Conservation (phyloP, 2,797 vertebrate species). For the Brachyalestes nurse region DNA sequence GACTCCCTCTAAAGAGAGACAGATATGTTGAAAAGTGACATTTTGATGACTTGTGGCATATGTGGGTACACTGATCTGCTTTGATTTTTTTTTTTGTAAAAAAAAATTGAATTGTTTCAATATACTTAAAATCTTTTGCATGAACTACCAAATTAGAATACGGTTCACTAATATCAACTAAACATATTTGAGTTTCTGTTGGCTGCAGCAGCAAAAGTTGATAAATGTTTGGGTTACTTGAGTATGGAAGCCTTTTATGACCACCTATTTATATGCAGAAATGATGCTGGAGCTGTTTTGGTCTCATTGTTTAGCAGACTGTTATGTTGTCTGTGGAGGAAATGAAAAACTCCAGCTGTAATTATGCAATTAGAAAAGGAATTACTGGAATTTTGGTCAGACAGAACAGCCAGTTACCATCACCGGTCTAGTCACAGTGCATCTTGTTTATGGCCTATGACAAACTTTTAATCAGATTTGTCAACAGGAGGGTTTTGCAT, state of each 20-base stretch:
- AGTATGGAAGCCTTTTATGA: not conserved
- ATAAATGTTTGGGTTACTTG: not conserved
- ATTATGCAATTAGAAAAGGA: conserved; percentile 51
- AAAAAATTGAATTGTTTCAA: not conserved
- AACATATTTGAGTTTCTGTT: not conserved
- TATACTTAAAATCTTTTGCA: not conserved
- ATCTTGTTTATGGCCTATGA: conserved; percentile 43
- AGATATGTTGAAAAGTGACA: not conserved
- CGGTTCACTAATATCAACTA: too few relatives aligned
- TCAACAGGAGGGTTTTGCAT: conserved; percentile 44
- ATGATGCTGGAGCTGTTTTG: not conserved
- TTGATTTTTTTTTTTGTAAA: not conserved
- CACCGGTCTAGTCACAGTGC: conserved; percentile 31
- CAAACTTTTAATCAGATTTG: conserved; percentile 59
- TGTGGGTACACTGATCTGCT: not conserved
- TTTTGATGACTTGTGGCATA: not conserved
- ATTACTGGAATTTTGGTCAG: conserved; percentile 56
- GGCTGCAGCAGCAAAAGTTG: not conserved
- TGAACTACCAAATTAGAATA: not conserved
- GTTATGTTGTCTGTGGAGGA: conserved; percentile 31
- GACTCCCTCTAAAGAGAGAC: not conserved
- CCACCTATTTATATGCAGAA: not conserved
- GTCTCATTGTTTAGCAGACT: conserved; percentile 10
- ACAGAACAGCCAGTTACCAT: conserved; percentile 47
- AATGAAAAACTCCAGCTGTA: conserved; percentile 36